phyloP scores from a whole-genome alignment of 2,797 vertebrate genomes.

The Percopsis omiscomaycus region DNA sequence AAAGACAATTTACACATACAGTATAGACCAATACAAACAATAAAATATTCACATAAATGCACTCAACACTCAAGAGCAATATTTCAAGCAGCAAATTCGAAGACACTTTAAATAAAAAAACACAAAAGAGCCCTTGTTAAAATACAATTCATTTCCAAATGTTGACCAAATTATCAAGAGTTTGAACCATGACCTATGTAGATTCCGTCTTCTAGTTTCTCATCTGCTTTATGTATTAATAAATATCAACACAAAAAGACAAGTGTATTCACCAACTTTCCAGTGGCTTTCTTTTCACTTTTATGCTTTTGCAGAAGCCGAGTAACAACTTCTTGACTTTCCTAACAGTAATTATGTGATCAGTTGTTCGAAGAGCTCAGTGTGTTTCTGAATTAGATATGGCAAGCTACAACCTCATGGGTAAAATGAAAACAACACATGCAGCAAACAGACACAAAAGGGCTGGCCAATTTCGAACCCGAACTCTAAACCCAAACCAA shows the following conservation, averaged over 20 bases:
- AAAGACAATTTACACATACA: not conserved
- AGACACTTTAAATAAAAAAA: no score
- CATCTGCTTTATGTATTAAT: no score
- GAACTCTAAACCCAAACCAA: not conserved
- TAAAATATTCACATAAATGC: slow-evolving; percentile 4
- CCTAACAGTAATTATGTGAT: no score
- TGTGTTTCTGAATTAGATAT: not conserved
- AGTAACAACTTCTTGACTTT: no score
- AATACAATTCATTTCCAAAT: not conserved
- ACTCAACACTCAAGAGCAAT: not conserved
- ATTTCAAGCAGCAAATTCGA: not conserved
- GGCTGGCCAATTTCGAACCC: not conserved
- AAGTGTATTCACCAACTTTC: no score
- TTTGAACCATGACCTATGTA: no score
- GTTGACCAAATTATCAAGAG: no score
- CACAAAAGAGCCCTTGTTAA: not conserved
- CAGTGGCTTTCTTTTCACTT: no score
- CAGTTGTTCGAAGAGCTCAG: no score
- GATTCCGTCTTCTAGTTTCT: no score
- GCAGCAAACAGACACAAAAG: slow-evolving; percentile 16
- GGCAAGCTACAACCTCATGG: not conserved
- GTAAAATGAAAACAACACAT: not conserved
- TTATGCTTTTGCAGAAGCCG: no score
- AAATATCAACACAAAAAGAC: no score
- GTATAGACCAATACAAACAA: not conserved